phyloP scores from a whole-genome alignment of 1,140 invertebrate genomes.

The silkworm (Bombyx mori) region DNA sequence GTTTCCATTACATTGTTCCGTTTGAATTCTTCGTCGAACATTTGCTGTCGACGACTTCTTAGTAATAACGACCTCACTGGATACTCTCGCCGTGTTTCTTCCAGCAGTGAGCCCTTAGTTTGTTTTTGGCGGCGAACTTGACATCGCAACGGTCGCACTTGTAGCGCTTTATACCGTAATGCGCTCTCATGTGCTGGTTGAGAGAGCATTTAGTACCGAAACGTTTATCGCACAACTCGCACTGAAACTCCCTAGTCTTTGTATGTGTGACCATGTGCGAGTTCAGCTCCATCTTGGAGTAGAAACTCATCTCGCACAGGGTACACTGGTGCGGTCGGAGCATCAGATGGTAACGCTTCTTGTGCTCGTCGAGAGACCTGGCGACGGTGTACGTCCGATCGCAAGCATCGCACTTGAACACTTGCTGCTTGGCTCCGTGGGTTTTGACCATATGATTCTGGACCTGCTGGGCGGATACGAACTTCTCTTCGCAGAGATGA shows the following conservation, averaged over 20 bases:
- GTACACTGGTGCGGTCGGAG: conserved; percentile 12
- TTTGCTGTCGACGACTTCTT: too few species aligned
- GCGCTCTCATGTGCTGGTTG: conserved; percentile 8
- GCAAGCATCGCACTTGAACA: conserved; percentile 24
- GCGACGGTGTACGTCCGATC: conserved; percentile 17
- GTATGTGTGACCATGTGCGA: conserved; percentile 66
- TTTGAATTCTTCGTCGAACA: too few species aligned
- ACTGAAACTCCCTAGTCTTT: conserved; percentile 78
- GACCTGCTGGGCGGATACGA: conserved; percentile 15
- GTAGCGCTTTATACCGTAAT: conserved; percentile 4
- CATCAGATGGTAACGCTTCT: conserved; percentile 25
- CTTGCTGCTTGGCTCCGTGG: conserved; percentile 15
- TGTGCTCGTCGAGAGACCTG: conserved; percentile 14
- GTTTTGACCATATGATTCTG: conserved; percentile 20
- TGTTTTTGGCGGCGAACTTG: conserved; percentile 1
- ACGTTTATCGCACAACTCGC: conserved; percentile 73
- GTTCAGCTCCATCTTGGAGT: conserved; percentile 11
- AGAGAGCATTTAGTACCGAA: conserved; percentile 59
- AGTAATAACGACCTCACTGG: neutral
- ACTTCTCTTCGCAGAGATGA: conserved; percentile 20
- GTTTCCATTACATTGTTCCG: too few species aligned
- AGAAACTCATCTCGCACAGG: conserved; percentile 20
- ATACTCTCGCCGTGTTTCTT: conserved; percentile 4
- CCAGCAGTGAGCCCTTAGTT: conserved; percentile 1
- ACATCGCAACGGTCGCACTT: conserved; percentile 3